Base-by-base conservation (phyloP, 1,140 invertebrate species). In the Battus philenor region DNA sequence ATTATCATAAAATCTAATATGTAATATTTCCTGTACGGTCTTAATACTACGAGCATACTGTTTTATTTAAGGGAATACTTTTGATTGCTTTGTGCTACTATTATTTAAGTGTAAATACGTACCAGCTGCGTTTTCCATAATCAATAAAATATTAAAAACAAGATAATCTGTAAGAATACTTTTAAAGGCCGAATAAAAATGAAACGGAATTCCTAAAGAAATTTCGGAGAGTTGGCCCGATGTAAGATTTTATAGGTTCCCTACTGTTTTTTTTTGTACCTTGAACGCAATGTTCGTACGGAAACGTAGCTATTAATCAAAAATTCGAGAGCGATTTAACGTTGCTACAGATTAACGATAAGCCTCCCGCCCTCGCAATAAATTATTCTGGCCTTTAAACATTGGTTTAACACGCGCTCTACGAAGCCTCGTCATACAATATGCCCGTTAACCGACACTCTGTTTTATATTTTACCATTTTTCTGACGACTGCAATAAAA, bases 341-440 rank as follows among this genome's bases (percentile, higher is more conserved):
- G 57, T 55, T 18, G 46, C 47, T 38, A 59, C 62, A 54, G 56
- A 58, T 58, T 64, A 68, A 55, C 53, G 66, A 61, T 67, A 65
- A 61, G 54, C 51, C 34, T 44, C 30, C 24, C 46, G 43, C 43
- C 36, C 31, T 36, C 27, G 36, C 44, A 43, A 60, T 60, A 60
- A 60, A 60, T 60, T 56, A 60, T 51, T 53, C 50, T 50, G 52
- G 48, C 22, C 52, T 58, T 58, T 54, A 51, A 62, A 59, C 50
- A 59, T 59, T 56, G 50, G 47, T 53, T 45, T 27, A 49, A 59
- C 52, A 46, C 43, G 41, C 36, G 50, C 49, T 50, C 47, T 47
- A 59, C 48, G 30, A 33, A 16, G 24, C 18, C 18, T 22, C 43
- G 10, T n/a, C 9, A 45, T 44, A 39, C 22, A 2, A 27, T 29